Percentiles rank a stretch among this genome's conserved stretches.
Evolutionary conservation across 1,140 invertebrate species (phyloP).

Genomic region (Zaprionus inermis): DNA sequence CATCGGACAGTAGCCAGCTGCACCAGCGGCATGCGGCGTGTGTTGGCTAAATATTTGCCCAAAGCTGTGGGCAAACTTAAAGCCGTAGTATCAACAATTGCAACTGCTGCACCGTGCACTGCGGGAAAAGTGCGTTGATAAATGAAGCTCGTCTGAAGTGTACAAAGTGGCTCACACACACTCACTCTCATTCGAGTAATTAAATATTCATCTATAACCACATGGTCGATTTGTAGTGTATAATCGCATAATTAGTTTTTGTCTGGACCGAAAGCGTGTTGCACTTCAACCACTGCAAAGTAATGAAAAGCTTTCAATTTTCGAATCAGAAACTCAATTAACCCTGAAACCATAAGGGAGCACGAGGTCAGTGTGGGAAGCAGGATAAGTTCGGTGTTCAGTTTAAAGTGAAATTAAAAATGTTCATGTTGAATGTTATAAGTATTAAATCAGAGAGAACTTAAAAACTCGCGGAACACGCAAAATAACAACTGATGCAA

Average conservation of each 20-base stretch:
- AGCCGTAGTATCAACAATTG: constrained; percentile 2
- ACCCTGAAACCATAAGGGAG: not conserved
- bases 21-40: not conserved
- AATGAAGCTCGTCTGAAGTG: constrained; percentile 1
- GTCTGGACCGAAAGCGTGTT: not conserved
- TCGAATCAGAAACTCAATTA: constrained; percentile 10
- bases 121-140: not conserved
- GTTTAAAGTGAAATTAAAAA: not conserved
- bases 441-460: not conserved
- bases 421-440: not conserved
- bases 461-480: not conserved
- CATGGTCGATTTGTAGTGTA: not conserved
- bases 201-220: not conserved
- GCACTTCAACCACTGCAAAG: constrained; percentile 5
- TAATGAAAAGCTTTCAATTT: constrained; percentile 18
- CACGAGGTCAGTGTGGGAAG: not conserved
- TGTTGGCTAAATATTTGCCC: constrained; percentile 15
- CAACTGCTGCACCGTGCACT: not conserved
- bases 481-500: not conserved
- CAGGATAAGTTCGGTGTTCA: not conserved
- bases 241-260: constrained; percentile 13
- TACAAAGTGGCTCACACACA: not conserved
- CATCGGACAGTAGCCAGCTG: constrained; percentile 3
- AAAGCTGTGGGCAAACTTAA: constrained; percentile 11
- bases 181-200: not conserved